phyloP scores from a whole-genome alignment of 2,113 vertebrate genomes.

The Pionites leucogaster region DNA sequence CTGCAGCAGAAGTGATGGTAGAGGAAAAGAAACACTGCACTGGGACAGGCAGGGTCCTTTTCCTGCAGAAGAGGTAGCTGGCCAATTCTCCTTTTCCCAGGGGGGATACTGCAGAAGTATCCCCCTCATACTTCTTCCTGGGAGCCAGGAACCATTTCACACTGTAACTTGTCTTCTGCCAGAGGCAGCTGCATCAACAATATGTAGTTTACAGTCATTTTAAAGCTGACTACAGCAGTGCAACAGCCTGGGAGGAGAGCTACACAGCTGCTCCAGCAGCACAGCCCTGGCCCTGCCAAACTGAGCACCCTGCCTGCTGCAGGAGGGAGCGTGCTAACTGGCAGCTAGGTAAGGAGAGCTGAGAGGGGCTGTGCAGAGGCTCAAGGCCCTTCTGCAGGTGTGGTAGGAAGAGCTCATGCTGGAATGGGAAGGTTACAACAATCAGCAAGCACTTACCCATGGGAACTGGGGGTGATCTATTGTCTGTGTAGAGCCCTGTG shows the following conservation, averaged over 20 bases:
- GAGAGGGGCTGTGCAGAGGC: background rate
- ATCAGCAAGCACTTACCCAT: accelerated
- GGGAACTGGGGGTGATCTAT: accelerated
- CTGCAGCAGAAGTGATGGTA: background rate
- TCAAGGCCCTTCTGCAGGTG: background rate
- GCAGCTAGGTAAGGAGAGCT: background rate
- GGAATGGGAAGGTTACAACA: background rate
- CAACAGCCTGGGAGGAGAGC: background rate
- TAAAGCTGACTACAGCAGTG: background rate
- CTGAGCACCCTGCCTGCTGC: background rate
- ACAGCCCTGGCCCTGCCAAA: background rate
- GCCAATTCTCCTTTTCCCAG: background rate
- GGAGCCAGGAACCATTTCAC: slow-evolving; percentile 1
- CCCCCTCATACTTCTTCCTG: background rate
- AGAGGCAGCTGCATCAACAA: slow-evolving; percentile 8
- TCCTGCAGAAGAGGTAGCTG: background rate
- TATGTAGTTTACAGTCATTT: background rate
- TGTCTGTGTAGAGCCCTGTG: background rate
- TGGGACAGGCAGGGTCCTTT: background rate
- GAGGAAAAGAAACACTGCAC: background rate
- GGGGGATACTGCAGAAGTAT: background rate
- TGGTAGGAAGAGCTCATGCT: background rate
- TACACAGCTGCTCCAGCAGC: background rate
- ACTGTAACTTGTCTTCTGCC: background rate
- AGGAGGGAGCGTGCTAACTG: background rate